These are phyloP conservation scores for Pseudochaenichthys georgianus DNA, from an alignment of 2,797 vertebrate species.

Conservation along the genomic window DNA sequence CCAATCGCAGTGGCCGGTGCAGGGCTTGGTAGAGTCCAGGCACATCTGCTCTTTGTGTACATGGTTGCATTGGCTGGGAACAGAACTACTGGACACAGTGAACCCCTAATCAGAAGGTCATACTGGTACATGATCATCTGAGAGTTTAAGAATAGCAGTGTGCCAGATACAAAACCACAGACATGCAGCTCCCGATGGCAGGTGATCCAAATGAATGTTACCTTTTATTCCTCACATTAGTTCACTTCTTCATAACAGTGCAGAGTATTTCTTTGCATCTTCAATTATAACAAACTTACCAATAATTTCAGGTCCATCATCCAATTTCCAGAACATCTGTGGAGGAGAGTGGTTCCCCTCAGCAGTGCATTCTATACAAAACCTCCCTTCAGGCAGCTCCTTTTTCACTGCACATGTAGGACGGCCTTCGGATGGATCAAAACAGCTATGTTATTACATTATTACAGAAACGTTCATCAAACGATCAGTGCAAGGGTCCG, in stretches of 20 bases:
- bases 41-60: too few relatives aligned
- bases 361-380: slow-evolving; percentile 73
- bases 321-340: slow-evolving; percentile 74
- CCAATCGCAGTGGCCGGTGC: too few relatives aligned
- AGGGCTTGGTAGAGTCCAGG: too few relatives aligned
- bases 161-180: background rate
- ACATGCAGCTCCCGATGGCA: background rate
- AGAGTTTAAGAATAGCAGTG: background rate
- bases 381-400: slow-evolving; percentile 36
- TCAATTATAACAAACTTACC: slow-evolving; percentile 62
- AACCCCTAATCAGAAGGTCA: background rate
- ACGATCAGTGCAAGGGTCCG: background rate
- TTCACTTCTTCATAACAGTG: background rate
- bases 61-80: too few relatives aligned
- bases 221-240: background rate
- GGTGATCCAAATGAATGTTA: background rate
- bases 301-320: slow-evolving; percentile 66
- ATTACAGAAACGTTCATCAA: background rate
- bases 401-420: slow-evolving; percentile 62
- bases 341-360: slow-evolving; percentile 64
- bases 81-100: background rate
- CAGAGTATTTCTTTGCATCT: background rate
- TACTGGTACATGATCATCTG: background rate
- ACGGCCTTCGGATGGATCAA: slow-evolving; percentile 58
- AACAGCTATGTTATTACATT: slow-evolving; percentile 2